Percentiles rank a stretch among this genome's conserved stretches.
Conservation (phyloP, 2,113 vertebrate species). For the Eleginops maclovinus region DNA sequence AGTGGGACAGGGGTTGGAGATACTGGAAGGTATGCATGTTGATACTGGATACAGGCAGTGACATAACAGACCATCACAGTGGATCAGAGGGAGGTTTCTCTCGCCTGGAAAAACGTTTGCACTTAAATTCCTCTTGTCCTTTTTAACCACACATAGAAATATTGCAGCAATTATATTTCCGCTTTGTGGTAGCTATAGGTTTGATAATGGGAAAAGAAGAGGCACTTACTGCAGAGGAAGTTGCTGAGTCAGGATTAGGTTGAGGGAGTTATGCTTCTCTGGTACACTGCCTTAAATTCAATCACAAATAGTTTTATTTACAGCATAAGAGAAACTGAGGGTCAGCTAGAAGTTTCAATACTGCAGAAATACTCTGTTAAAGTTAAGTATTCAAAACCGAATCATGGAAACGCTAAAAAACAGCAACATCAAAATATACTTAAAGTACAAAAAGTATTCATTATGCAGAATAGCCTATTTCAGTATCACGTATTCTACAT, state of each 20-base stretch:
- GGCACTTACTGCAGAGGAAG: slow-evolving; percentile 1
- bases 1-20: background rate
- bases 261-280: background rate
- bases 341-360: too few species aligned
- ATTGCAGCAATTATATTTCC: background rate
- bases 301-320: background rate
- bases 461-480: too few species aligned
- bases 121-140: too few species aligned
- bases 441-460: too few species aligned
- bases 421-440: too few species aligned
- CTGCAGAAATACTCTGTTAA: too few species aligned
- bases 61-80: background rate
- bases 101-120: background rate
- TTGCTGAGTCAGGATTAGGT: slow-evolving; percentile 2
- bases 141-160: too few species aligned
- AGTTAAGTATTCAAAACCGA: too few species aligned
- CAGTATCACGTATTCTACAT: too few species aligned
- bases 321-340: background rate
- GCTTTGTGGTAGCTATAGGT: background rate
- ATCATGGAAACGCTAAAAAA: too few species aligned
- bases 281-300: background rate
- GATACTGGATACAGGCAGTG: slow-evolving; percentile 1
- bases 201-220: slow-evolving; percentile 16
- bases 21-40: slow-evolving; percentile 5
- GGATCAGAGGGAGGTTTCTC: background rate